Percentiles rank a stretch among this genome's conserved stretches.
Conservation (phyloP, 2,797 vertebrate species). For the Enteromius radiatus region DNA sequence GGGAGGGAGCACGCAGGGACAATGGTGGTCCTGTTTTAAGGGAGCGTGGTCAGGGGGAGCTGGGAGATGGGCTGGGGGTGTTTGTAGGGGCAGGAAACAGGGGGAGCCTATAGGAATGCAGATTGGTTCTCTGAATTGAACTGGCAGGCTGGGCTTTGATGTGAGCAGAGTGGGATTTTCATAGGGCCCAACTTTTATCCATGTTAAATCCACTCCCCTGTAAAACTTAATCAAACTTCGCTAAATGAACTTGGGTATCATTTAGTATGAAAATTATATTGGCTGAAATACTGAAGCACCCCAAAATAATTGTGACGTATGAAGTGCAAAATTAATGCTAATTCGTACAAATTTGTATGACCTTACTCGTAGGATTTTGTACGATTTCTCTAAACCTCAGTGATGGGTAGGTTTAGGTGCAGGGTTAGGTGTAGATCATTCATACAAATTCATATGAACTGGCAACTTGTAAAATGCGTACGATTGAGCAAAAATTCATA, state of each 20-base stretch:
- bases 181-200: constrained; percentile 66
- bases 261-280: background rate
- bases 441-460: too few species aligned
- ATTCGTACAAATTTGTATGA: too few species aligned
- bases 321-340: too few species aligned
- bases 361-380: too few species aligned
- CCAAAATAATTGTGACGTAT: background rate
- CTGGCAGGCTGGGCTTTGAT: constrained; percentile 77
- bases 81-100: constrained; percentile 62
- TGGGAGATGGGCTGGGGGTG: constrained; percentile 50
- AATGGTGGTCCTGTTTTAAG: constrained; percentile 72
- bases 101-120: constrained; percentile 79
- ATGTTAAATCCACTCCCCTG: constrained; percentile 68
- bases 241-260: background rate
- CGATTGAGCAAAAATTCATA: too few species aligned
- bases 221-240: constrained; percentile 32
- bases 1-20: constrained; percentile 60
- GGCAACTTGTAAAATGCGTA: too few species aligned
- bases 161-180: constrained; percentile 69
- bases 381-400: too few species aligned
- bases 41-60: constrained; percentile 68
- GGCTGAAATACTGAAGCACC: background rate
- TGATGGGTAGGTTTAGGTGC: too few species aligned
- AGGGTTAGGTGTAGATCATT: too few species aligned
- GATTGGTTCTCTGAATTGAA: constrained; percentile 76